These are phyloP conservation scores for Petrolisthes manimaculis DNA, from an alignment of 2,888 invertebrate genomes.

Conservation along the genomic window DNA sequence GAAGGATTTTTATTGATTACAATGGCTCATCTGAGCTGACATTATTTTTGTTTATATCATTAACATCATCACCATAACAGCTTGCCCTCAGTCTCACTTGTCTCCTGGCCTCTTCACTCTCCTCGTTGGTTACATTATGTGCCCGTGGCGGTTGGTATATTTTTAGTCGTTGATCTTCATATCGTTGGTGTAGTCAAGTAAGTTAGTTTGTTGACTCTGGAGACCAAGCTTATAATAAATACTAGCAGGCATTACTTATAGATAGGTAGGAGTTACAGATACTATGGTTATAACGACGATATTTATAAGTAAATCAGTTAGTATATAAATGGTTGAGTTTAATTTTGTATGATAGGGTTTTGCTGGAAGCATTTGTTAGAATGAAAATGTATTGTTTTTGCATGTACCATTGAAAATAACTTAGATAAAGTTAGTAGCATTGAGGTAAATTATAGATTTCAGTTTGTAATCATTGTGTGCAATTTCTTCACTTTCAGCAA, in stretches of 20 bases:
- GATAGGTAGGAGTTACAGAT: conserved; percentile 46
- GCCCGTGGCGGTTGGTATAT: conserved; percentile 58
- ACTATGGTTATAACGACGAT: conserved; percentile 25
- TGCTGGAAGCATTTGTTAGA: conserved; percentile 37
- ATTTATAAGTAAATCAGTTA: conserved; percentile 48
- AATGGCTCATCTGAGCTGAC: not conserved
- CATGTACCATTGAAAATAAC: conserved; percentile 21
- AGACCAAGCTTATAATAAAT: conserved; percentile 58
- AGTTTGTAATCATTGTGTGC: conserved; percentile 28
- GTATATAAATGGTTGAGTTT: conserved; percentile 38
- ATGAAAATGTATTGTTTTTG: conserved; percentile 45
- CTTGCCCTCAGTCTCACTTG: conserved; percentile 28
- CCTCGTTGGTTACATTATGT: conserved; percentile 40
- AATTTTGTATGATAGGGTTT: conserved; percentile 46
- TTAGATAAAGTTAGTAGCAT: conserved; percentile 21
- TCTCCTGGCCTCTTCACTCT: conserved; percentile 25
- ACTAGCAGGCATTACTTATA: conserved; percentile 44
- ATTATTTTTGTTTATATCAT: conserved; percentile 19
- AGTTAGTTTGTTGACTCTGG: conserved; percentile 60
- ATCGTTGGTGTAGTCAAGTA: conserved; percentile 60
- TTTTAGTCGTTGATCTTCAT: conserved; percentile 61
- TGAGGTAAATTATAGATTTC: conserved; percentile 26
- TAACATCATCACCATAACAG: conserved; percentile 22
- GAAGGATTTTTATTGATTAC: conserved; percentile 5
- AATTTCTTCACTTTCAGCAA: conserved; percentile 32